A percentile compares a stretch with the other conserved stretches of the same genome.
These are phyloP conservation scores for Spea hammondii DNA, from an alignment of 2,797 vertebrate species.

Conservation along the genomic window DNA sequence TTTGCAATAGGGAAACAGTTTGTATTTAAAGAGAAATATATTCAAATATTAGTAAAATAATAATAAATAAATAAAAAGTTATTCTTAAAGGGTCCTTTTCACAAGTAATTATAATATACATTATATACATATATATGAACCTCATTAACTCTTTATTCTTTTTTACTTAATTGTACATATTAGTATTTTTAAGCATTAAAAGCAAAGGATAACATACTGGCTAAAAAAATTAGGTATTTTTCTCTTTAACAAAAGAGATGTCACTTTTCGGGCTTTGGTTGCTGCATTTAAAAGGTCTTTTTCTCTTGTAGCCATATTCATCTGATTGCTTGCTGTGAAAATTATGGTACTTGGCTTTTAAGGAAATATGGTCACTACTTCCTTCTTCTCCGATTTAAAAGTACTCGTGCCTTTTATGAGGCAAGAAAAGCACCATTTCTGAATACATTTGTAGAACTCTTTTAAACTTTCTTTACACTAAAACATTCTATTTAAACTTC, in stretches of 20 bases:
- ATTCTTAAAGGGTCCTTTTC: neutral
- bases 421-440: conserved; percentile 46
- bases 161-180: conserved; percentile 15
- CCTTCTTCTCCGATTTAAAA: conserved; percentile 48
- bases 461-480: conserved; percentile 50
- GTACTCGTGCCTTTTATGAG: conserved; percentile 42
- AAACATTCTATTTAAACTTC: conserved; percentile 49
- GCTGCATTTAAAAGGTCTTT: conserved; percentile 43
- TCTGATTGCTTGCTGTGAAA: conserved; percentile 46
- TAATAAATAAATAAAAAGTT: neutral
- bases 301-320: conserved; percentile 34
- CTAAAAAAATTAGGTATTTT: conserved; percentile 29
- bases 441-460: conserved; percentile 50
- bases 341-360: conserved; percentile 53
- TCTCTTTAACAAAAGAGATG: conserved; percentile 37
- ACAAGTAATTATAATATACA: neutral
- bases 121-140: no score
- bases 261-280: conserved; percentile 28
- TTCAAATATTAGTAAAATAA: neutral
- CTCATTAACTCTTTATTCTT: conserved; percentile 6
- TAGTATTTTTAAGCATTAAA: conserved; percentile 37
- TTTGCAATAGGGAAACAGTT: no score
- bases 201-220: conserved; percentile 36
- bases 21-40: neutral
- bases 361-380: conserved; percentile 41